Conservation (phyloP, 2,797 vertebrate genomes). For the Xyrichtys novacula region DNA sequence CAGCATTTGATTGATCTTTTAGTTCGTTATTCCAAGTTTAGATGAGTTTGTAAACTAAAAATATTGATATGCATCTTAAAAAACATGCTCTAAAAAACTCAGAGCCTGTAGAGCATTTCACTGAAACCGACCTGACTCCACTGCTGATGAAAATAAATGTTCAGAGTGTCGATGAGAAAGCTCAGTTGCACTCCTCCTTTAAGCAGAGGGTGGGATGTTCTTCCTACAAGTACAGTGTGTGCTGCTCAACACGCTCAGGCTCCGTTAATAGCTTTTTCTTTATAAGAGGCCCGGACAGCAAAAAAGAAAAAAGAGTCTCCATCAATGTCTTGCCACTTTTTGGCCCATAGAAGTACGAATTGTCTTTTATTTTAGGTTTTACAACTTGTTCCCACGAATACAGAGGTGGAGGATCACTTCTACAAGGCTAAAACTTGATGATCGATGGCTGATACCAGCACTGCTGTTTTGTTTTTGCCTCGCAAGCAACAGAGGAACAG, state of each 20-base stretch:
- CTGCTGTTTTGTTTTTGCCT: background rate
- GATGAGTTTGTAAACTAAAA: no score
- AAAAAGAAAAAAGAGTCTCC: slow-evolving; percentile 15
- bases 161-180: no score
- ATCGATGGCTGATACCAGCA: background rate
- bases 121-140: no score
- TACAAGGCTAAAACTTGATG: slow-evolving; percentile 7
- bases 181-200: no score
- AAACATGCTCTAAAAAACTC: no score
- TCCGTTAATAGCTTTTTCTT: slow-evolving; percentile 23
- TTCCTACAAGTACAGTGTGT: slow-evolving; percentile 9
- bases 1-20: no score
- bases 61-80: no score
- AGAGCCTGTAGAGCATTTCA: no score
- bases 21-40: no score
- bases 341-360: background rate
- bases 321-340: slow-evolving; percentile 8
- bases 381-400: slow-evolving; percentile 8
- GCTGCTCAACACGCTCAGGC: slow-evolving; percentile 6
- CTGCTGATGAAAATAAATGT: no score
- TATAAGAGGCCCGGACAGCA: slow-evolving; percentile 8
- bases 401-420: background rate
- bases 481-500: slow-evolving; percentile 8
- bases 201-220: no score
- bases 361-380: background rate